Evolutionary conservation across 2,888 invertebrate genomes (phyloP), one percentile per base, ranked within the genome.

Genomic region (Agonopterix alstromeriana): DNA sequence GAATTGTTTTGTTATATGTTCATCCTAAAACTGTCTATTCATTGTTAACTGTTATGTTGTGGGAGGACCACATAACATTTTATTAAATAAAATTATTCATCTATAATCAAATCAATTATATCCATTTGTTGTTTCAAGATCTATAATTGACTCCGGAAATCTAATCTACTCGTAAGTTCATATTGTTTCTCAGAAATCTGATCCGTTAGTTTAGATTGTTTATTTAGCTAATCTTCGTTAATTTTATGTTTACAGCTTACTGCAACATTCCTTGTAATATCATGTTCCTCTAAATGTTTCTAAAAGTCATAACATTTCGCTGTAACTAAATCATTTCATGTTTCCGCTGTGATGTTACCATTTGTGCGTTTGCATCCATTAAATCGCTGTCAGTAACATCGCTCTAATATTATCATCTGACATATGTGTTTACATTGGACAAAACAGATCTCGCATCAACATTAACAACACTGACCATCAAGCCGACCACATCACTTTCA

Each of bases 351-450:
- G 12, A 10, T 42, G 72, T 70, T 66, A 67, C 76, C 59, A 61
- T 53, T 60, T 58, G 68, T 66, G 65, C 67, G 57, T 70, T 66
- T 63, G 65, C 67, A 68, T 76, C 75, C 78, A 79, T 83, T 82
- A 78, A 78, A 80, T 67, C 66, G 66, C 70, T 71, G 65, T 64
- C 67, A 70, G 68, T 57, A 27, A 5, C 61, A 65, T 67, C 70
- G 73, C 11, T 42, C 42, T 42, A 65, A 79, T 78, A 70, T 70
- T 67, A 72, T 65, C 27, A 27, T 38, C 74, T 69, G 76, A 75
- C 75, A 76, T 70, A 63, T 65, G 61, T 82, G 79, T 85, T 85
- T 84, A 82, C 81, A 69, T 82, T 79, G 73, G 73, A 74, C 70
- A 75, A 77, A 81, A 79, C 77, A 77, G 73, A 82, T 78, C 75